Evolutionary conservation across 2,888 invertebrate genomes (phyloP).

Genomic region (Oithona nana): DNA sequence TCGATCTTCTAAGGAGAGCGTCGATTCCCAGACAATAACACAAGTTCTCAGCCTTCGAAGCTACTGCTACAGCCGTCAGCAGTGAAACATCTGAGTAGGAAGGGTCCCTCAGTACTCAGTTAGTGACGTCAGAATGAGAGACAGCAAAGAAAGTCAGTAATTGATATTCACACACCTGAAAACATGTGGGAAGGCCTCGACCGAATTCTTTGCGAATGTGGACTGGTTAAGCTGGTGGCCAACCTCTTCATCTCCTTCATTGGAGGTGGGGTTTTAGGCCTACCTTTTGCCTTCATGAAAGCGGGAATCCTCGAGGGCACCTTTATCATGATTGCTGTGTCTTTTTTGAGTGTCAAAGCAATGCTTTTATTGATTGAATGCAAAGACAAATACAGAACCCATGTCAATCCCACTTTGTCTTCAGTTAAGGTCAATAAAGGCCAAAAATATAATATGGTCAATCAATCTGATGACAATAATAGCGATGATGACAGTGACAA

Average conservation of each 20-base stretch:
- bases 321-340: slow-evolving; percentile 28
- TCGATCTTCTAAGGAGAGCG: too few species aligned
- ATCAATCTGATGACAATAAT: too few species aligned
- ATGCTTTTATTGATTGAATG: slow-evolving; percentile 31
- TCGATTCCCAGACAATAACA: too few species aligned
- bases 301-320: slow-evolving; percentile 27
- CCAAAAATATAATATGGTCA: background rate
- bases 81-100: too few species aligned
- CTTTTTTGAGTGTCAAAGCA: slow-evolving; percentile 22
- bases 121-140: too few species aligned
- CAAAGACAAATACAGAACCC: slow-evolving; percentile 26
- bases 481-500: too few species aligned
- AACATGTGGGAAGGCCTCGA: background rate
- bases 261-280: slow-evolving; percentile 30
- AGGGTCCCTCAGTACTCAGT: too few species aligned
- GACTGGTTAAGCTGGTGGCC: too few species aligned
- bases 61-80: too few species aligned
- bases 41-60: too few species aligned
- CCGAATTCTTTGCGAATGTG: background rate
- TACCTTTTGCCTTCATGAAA: slow-evolving; percentile 32
- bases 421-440: background rate
- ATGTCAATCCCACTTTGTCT: background rate
- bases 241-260: slow-evolving; percentile 32
- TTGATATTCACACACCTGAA: too few species aligned
- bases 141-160: too few species aligned